Evolutionary conservation across 2,797 vertebrate genomes (phyloP), one percentile per base, ranked within the genome.

Genomic region (Lerista edwardsae): DNA sequence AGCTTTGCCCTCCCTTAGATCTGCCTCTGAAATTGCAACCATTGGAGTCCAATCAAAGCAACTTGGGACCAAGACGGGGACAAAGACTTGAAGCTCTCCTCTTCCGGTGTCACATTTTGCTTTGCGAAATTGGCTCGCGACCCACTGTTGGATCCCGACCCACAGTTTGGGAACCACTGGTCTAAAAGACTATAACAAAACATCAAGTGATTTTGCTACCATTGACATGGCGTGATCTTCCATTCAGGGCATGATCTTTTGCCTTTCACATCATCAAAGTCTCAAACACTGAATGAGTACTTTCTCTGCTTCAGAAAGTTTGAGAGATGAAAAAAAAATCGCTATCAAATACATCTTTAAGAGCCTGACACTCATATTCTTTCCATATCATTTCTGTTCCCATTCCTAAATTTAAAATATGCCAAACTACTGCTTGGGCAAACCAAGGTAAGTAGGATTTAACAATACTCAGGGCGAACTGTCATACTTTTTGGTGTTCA

Each of bases 181-280:
- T n/a, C n/a, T n/a, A n/a, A n/a, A n/a, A n/a, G n/a, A 47, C 9
- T 57, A 5, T 51, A 69, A 71, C 51, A 80, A 57, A 76, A 81
- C 27, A 62, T 62, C 31, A 29, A 69, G 68, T 51, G 71, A 69
- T 75, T 61, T 84, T 79, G 11, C 41, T 51, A 62, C 19, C 19
- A 31, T 41, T 41, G 55, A 12, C 10, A 29, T 83, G 78, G 25
- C 6, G 72, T 34, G 39, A 47, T 73, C 69, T 69, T 23, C 39
- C 51, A 81, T 81, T 81, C 72, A 69, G 61, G 47, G 62, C 47
- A 80, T 51, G 41, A 79, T 81, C 31, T 76, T 85, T 74, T 75
- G 34, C 84, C 59, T 85, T 76, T 81, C 21, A 86, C 64, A 81
- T 86, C 64, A 81, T 86, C 84, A 85, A 85, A 85, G 72, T 69